Evolutionary conservation across 2,888 invertebrate genomes (phyloP).

Genomic region (Thymelicus sylvestris): DNA sequence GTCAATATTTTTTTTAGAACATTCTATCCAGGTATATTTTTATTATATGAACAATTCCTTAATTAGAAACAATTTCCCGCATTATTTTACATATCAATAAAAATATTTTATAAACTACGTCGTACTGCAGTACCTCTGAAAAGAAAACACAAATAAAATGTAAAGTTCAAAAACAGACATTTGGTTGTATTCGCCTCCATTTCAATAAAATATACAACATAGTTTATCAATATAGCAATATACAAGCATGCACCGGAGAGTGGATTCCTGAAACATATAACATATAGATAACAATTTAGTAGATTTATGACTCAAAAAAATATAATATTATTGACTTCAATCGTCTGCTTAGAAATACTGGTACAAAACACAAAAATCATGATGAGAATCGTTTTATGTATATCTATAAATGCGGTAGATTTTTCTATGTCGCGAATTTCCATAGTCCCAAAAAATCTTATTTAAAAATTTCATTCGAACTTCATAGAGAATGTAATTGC

Average conservation of each 20-base stretch:
- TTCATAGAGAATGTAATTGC: too few species aligned
- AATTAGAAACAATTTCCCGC: slow-evolving; percentile 23
- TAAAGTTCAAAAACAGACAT: slow-evolving; percentile 66
- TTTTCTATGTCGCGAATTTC: too few species aligned
- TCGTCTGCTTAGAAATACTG: too few species aligned
- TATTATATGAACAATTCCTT: background rate
- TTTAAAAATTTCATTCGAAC: too few species aligned
- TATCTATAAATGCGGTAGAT: too few species aligned
- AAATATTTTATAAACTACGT: slow-evolving; percentile 48
- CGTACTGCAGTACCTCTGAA: slow-evolving; percentile 28
- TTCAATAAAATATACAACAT: slow-evolving; percentile 64
- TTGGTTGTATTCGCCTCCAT: slow-evolving; percentile 75
- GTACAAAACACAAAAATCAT: too few species aligned
- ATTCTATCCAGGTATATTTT: background rate
- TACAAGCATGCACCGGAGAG: slow-evolving; percentile 53
- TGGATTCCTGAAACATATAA: slow-evolving; percentile 54
- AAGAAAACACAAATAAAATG: slow-evolving; percentile 38
- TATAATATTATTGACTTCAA: too few species aligned
- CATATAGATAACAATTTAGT: slow-evolving; percentile 26
- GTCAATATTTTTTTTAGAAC: too few species aligned
- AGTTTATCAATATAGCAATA: slow-evolving; percentile 11
- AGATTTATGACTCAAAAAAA: too few species aligned
- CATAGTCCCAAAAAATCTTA: too few species aligned
- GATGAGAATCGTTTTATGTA: too few species aligned
- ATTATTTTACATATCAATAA: slow-evolving; percentile 37